Evolutionary conservation across 2,888 invertebrate genomes (phyloP), one percentile per base, ranked within the genome.

Genomic region (Macrophya annulata): DNA sequence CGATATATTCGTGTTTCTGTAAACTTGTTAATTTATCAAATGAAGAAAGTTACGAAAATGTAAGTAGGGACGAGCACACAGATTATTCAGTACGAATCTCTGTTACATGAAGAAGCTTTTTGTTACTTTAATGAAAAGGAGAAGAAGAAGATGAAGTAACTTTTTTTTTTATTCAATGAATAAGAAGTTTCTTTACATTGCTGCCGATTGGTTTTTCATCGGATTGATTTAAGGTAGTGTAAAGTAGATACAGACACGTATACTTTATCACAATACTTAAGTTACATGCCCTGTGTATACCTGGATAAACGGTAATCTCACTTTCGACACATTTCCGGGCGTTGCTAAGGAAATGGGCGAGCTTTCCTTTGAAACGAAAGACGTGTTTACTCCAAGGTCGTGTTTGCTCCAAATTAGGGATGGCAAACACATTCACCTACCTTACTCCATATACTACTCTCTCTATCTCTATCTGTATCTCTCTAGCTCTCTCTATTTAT

Each of bases 371-470:
- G 77, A 37, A 77, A 77, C 55, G 77, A 77, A 55, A 55, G 77
- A 77, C 55, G 51, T 77, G 77, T 77, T 77, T 77, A 77, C 77
- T 31, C n/a, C 77, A 51, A 51, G 77, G 77, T 77, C 55, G 77
- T 77, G 77, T 77, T 77, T 77, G 77, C 77, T 62, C 81, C 10
- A 81, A 59, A 81, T 81, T 81, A 77, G 77, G 77, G 15, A 81
- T 21, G 62, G 62, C 43, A 62, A 62, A 59, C 81, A 62, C 62
- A 59, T 62, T 81, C 62, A 62, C 59, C 17, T 51, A 21, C 43
- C 77, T 51, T 21, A 25, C 62, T 62, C 55, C 6, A n/a, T 71
- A 37, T 12, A 25, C 68, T 31, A 12, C 12, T 48, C 45, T 48
- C 45, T 48, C n/a, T n/a, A 17, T 8, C 51, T n/a, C 40, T 17